phyloP scores from a whole-genome alignment of 2,113 vertebrate genomes.

The Carollia perspicillata region DNA sequence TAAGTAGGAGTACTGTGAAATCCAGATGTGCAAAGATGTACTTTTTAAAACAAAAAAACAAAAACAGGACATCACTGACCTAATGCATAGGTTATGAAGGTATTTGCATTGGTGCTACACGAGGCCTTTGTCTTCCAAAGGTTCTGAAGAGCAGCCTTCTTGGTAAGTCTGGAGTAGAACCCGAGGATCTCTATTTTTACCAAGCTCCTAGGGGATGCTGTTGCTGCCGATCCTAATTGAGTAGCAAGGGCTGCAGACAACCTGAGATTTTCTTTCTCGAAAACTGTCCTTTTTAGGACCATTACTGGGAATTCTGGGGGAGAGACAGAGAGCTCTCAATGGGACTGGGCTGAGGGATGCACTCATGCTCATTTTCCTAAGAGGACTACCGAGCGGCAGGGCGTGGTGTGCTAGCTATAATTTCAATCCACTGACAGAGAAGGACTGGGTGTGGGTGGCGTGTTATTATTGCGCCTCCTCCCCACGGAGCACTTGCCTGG shows the following conservation, averaged over 20 bases:
- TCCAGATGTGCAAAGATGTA: conserved; percentile 65
- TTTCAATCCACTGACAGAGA: background rate
- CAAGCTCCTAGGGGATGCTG: background rate
- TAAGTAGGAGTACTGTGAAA: conserved; percentile 51
- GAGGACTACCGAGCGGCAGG: background rate
- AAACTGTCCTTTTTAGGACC: background rate
- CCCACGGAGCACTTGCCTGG: background rate
- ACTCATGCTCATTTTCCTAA: background rate
- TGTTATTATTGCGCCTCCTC: too few species aligned
- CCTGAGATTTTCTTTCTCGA: background rate
- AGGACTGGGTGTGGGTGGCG: background rate
- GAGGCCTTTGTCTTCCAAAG: background rate
- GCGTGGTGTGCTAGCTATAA: background rate
- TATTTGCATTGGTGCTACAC: background rate
- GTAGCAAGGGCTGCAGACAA: background rate
- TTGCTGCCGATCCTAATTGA: background rate
- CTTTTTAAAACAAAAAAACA: conserved; percentile 15
- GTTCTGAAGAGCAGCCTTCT: background rate
- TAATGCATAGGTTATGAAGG: background rate
- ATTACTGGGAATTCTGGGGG: background rate
- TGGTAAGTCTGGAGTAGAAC: background rate
- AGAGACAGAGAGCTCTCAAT: background rate
- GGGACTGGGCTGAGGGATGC: background rate
- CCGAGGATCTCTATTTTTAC: background rate
- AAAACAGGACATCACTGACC: background rate